phyloP scores from a whole-genome alignment of 2,113 vertebrate species.

The Jaculus jaculus region DNA sequence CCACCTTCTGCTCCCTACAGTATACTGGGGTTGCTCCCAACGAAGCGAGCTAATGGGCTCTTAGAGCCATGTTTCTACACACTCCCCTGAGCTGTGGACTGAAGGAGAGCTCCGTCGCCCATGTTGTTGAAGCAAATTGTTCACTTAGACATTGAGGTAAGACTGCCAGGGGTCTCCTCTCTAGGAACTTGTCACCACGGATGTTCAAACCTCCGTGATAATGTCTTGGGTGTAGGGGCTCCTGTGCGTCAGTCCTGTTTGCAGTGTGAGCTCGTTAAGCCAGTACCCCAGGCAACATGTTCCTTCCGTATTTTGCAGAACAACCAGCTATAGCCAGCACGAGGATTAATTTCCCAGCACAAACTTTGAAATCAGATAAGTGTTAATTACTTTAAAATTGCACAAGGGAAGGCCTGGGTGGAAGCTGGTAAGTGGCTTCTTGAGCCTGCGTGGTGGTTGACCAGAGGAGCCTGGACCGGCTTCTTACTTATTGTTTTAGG shows the following conservation, averaged over 20 bases:
- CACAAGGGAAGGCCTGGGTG: neutral
- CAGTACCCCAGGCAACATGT: rapidly evolving
- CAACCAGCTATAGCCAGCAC: neutral
- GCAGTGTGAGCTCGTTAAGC: neutral
- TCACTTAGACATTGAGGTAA: neutral
- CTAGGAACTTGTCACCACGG: neutral
- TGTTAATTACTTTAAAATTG: conserved; percentile 1
- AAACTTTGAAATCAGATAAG: conserved; percentile 7
- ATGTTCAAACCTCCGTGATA: neutral
- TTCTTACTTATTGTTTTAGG: too few relatives aligned
- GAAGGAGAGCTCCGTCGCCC: neutral
- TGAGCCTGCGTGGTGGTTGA: neutral
- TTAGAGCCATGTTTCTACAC: neutral
- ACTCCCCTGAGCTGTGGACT: neutral
- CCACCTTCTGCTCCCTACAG: neutral
- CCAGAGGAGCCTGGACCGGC: neutral
- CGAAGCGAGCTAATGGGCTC: neutral
- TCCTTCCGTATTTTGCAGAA: neutral
- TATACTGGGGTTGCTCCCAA: neutral
- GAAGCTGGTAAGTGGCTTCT: neutral
- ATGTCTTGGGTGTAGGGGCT: too few relatives aligned
- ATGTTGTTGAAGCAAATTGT: neutral
- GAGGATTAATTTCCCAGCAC: neutral
- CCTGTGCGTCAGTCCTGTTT: neutral
- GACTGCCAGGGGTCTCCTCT: neutral